A percentile compares a stretch with the other conserved stretches of the same genome.
Evolutionary conservation across 2,888 invertebrate species (phyloP).

Genomic region (Panzeria rudis): DNA sequence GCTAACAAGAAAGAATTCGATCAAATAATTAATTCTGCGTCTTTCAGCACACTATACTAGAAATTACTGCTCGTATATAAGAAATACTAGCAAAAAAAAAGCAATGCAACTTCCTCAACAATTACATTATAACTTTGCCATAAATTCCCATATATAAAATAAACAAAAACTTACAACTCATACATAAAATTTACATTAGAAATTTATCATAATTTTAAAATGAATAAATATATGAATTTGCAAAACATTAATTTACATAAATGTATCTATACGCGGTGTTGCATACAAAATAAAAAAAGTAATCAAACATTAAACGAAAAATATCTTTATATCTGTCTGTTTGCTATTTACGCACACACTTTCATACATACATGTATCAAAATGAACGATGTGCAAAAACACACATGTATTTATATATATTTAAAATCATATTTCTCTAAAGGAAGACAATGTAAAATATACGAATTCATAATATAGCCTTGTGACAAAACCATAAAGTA

Average conservation of each 20-base stretch:
- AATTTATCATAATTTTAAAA: slow-evolving; percentile 68
- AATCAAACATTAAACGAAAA: slow-evolving; percentile 59
- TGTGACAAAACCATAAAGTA: slow-evolving; percentile 58
- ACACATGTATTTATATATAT: slow-evolving; percentile 3
- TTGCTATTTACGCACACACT: background rate
- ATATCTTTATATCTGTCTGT: slow-evolving; percentile 30
- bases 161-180: slow-evolving; percentile 1
- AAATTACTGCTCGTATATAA: too few relatives aligned
- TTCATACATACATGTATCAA: background rate
- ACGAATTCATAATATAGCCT: slow-evolving; percentile 35
- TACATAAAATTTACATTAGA: slow-evolving; percentile 36
- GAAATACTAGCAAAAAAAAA: background rate
- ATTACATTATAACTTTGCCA: background rate
- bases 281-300: slow-evolving; percentile 75
- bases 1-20: too few relatives aligned
- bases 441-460: slow-evolving; percentile 42
- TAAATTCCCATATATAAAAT: background rate
- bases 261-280: slow-evolving; percentile 76
- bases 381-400: background rate
- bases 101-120: background rate
- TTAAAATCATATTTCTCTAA: slow-evolving; percentile 37
- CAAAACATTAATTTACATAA: slow-evolving; percentile 77
- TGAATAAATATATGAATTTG: slow-evolving; percentile 61
- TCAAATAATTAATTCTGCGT: too few relatives aligned
- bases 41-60: too few relatives aligned